Percentiles rank a stretch among this genome's conserved stretches.
These are phyloP conservation scores for Peromyscus nudipes DNA, from an alignment of 2,797 vertebrate species.

Conservation along the genomic window DNA sequence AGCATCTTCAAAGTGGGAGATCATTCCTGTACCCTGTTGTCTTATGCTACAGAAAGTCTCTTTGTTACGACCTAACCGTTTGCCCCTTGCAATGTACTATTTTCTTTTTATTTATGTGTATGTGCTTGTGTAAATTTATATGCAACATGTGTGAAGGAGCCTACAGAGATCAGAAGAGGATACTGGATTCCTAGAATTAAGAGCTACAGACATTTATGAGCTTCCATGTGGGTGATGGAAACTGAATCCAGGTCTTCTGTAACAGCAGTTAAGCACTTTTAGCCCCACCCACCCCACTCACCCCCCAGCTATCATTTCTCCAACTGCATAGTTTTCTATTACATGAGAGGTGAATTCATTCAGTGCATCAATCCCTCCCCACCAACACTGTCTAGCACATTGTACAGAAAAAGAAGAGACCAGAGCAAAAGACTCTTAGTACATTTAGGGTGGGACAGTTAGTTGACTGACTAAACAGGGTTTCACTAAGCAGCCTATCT, in stretches of 20 bases:
- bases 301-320: neutral
- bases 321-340: neutral
- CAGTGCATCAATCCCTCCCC: neutral
- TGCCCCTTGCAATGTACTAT: neutral
- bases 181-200: neutral
- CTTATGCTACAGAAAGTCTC: neutral
- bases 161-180: neutral
- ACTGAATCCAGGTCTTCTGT: neutral
- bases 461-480: neutral
- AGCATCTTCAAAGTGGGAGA: neutral
- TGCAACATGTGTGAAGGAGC: neutral
- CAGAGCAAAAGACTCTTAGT: constrained; percentile 4
- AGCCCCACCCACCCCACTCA: no score
- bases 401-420: neutral
- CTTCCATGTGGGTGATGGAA: neutral
- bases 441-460: neutral
- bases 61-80: neutral
- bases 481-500: neutral
- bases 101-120: neutral
- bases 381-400: neutral
- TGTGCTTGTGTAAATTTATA: neutral
- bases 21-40: neutral
- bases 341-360: neutral
- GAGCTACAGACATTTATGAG: neutral
- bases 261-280: neutral